These are phyloP conservation scores for Parnassius glacialis DNA, from an alignment of 2,888 invertebrate species.

Conservation along the genomic window DNA sequence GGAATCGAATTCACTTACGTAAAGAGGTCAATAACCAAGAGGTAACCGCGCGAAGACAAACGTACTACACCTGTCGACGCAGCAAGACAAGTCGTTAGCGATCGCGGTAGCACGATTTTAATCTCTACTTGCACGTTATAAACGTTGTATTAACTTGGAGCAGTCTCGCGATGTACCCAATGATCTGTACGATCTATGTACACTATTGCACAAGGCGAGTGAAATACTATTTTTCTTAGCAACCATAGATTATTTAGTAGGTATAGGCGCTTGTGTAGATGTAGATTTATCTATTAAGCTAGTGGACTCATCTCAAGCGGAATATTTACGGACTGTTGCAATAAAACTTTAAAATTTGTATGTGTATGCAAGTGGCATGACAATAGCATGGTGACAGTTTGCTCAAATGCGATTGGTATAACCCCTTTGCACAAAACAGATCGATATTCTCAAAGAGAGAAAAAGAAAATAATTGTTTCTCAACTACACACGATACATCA, in stretches of 20 bases:
- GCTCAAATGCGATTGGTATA: no score
- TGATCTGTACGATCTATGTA: background rate
- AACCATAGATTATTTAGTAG: background rate
- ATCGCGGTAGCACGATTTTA: background rate
- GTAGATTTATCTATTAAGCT: no score
- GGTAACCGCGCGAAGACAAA: constrained; percentile 16
- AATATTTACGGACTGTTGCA: no score
- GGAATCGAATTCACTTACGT: constrained; percentile 25
- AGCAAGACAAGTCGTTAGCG: background rate
- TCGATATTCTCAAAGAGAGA: no score
- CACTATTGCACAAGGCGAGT: constrained; percentile 3
- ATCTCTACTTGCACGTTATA: background rate
- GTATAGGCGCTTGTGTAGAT: no score
- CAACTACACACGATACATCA: no score
- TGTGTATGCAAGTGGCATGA: no score
- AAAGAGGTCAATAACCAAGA: constrained; percentile 20
- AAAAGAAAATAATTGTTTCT: no score
- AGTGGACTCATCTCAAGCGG: no score
- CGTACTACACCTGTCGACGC: constrained; percentile 16
- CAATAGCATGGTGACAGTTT: no score
- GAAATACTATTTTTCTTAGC: background rate
- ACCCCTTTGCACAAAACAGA: no score
- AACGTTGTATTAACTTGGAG: background rate
- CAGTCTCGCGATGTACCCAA: background rate
- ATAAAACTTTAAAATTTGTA: no score